Base-by-base conservation (phyloP, 2,888 invertebrate species). In the Peribatodes rhomboidaria region DNA sequence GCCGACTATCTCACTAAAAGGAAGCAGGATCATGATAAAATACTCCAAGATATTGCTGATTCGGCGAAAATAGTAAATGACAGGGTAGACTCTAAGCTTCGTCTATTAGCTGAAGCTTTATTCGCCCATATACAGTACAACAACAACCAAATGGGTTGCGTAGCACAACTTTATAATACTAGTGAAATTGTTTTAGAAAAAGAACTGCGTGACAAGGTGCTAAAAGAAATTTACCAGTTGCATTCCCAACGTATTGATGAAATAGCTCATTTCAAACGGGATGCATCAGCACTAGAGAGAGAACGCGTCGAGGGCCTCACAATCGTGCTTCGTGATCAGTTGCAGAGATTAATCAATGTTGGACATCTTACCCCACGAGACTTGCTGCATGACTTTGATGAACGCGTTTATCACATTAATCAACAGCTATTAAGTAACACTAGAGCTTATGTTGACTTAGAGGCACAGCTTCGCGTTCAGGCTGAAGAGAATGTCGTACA, bases 381-480 rank as follows among this genome's bases (percentile, higher is more conserved):
- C 16, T 73, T 91, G 54, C 68, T 91, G 13, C 85, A 89, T 53
- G 84, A 89, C 47, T 90, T 91, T 67, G 91, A 92, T 76, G 80
- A 85, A 54, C 81, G 75, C 20, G 83, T 84, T n/a, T 89, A 87
- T 69, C 86, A 86, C 57, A 80, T 88, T 6, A 92, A 92, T 74
- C 88, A 91, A 68, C 91, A 92, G 69, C 72, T 91, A 42, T 58
- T 91, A 20, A 89, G 89, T 73, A 92, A 92, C 69, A 78, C 67
- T 9, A 81, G 87, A 70, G 87, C 88, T 8, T 89, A 86, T 67
- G 68, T 72, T 1, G 87, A 90, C 59, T 71, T 92, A 44, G 88
- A 88, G 68, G 82, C 79, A 14, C 81, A 85, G 58, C 73, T 92
- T 63, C 79, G 77, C 27, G 67, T 75, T 39, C 82, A 88, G 61